Conservation (phyloP, 2,113 vertebrate species). For the Tinamus guttatus region DNA sequence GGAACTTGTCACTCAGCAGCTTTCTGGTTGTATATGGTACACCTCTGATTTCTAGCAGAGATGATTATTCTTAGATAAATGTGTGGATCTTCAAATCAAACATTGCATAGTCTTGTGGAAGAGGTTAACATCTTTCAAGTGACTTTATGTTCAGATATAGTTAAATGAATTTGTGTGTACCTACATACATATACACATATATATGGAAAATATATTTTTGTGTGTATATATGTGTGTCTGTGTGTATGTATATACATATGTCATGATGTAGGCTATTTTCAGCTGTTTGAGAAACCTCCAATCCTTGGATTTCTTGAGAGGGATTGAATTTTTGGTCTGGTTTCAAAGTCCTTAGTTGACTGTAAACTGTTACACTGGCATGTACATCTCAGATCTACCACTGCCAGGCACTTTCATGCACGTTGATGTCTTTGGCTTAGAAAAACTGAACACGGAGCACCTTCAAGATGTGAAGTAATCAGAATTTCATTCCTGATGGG, state of each 20-base stretch:
- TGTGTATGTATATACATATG: not conserved
- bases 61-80: not conserved
- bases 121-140: not conserved
- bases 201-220: not conserved
- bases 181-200: not conserved
- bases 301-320: not conserved
- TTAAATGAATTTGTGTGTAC: not conserved
- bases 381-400: not conserved
- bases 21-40: not conserved
- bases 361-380: not conserved
- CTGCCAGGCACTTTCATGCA: not conserved
- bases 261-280: not conserved
- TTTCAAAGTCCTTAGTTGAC: not conserved
- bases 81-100: not conserved
- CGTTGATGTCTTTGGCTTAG: conserved; percentile 1
- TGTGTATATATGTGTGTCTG: not conserved
- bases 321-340: not conserved
- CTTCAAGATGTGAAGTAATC: not conserved
- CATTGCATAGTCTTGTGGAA: not conserved
- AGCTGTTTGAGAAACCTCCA: not conserved
- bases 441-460: not conserved
- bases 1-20: not conserved
- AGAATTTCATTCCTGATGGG: not conserved
- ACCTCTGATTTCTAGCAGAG: not conserved
- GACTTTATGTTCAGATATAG: not conserved